Base-by-base conservation (phyloP, 2,797 vertebrate species). In the Acanthis flammea region DNA sequence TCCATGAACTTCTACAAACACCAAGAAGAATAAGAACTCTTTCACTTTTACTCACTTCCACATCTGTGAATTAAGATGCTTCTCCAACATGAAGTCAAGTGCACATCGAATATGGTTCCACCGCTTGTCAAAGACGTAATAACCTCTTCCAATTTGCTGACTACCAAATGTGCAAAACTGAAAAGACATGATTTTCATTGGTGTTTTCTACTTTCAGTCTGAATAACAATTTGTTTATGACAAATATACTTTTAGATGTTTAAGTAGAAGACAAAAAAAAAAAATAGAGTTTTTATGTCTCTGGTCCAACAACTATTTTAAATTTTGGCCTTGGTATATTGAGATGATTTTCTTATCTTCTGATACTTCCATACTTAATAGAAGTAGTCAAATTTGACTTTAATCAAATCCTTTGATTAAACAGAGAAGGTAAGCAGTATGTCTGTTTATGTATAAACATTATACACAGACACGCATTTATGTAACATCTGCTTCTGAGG, bases 151-250 rank as follows among this genome's bases (percentile, higher is more conserved):
- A 94, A 99, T 99, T 96, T 99, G 98, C 97, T 98, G 99, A 98
- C 99, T 99, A 97, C 99, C 99, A 96, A 99, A 99, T 96, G 99
- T 98, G 99, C 99, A 99, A 98, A 98, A 99, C 99, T 99, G 97
- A 57, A 95, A 96, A 87, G 68, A 95, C 50, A 97, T 21, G 21
- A 86, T 70, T 81, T 82, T 94, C 58, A 76, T 53, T 92, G 68
- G 44, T 1, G 7, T 77, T 93, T 95, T 57, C 88, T 80, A 28
- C 45, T 76, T 75, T 12, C 41, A 86, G 28, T 47, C 28, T 57
- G 58, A 88, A 58, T 15, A 77, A 53, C 17, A 53, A 30, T 6
- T 45, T 44, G 2, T 45, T 86, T 39, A 68, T 23, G 37, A 65
- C 19, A 68, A 35, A 58, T n/a, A 66, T 1, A 7, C 3, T 68